Conservation (phyloP, 2,888 invertebrate genomes). For the Epinotia ramella region DNA sequence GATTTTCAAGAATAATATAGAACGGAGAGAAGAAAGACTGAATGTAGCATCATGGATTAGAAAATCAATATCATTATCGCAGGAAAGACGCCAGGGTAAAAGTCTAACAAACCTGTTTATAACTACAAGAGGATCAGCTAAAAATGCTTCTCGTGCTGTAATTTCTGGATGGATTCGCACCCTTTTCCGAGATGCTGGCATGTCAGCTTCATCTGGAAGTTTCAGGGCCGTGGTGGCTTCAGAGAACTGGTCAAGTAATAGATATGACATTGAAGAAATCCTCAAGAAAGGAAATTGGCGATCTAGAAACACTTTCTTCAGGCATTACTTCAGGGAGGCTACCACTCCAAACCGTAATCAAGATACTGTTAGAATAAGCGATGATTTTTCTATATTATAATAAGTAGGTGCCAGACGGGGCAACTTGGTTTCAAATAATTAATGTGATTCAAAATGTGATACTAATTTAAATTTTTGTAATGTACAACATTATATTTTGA, state of each 20-base stretch:
- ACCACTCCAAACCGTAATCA: neutral
- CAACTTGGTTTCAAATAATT: too few species aligned
- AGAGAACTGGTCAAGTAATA: neutral
- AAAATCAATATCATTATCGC: too few species aligned
- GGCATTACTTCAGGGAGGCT: conserved; percentile 5
- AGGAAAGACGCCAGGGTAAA: neutral
- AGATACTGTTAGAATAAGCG: conserved; percentile 1
- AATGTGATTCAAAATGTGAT: neutral
- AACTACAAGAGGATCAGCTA: conserved; percentile 17
- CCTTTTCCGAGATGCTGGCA: neutral
- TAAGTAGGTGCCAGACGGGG: neutral
- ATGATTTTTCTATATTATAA: conserved; percentile 2
- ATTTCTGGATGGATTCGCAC: conserved; percentile 17
- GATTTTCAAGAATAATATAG: conserved; percentile 27
- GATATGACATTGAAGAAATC: neutral
- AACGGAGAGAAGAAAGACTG: neutral
- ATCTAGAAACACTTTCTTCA: conserved; percentile 8
- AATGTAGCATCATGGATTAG: conserved; percentile 24
- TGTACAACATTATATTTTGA: neutral
- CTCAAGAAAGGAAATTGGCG: conserved; percentile 9
- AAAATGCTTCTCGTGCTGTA: neutral
- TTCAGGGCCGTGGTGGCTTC: conserved; percentile 4
- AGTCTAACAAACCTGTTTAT: conserved; percentile 23
- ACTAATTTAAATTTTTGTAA: neutral
- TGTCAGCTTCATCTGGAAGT: conserved; percentile 9